A percentile compares a stretch with the other conserved stretches of the same genome.
These are phyloP conservation scores for Drosophila suboccidentalis DNA, from an alignment of 2,888 invertebrate genomes.

Conservation along the genomic window DNA sequence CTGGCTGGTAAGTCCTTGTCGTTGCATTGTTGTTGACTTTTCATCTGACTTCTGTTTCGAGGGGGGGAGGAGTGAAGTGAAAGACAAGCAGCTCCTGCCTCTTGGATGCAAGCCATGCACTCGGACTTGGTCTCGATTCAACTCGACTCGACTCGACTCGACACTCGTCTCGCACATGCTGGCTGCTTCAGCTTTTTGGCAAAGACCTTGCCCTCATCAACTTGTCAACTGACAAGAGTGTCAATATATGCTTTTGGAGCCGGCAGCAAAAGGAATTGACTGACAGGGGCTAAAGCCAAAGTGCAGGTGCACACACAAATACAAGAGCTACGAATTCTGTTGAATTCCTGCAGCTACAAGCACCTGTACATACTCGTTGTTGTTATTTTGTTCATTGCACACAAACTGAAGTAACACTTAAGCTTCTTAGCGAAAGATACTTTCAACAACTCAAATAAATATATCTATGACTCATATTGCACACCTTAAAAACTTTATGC, in stretches of 20 bases:
- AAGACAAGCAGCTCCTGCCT: slow-evolving; percentile 11
- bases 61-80: slow-evolving; percentile 1
- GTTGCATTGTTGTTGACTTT: slow-evolving; percentile 63
- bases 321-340: background rate
- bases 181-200: slow-evolving; percentile 44
- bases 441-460: slow-evolving; percentile 33
- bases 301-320: slow-evolving; percentile 34
- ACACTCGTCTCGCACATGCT: background rate
- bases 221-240: slow-evolving; percentile 46
- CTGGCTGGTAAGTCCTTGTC: slow-evolving; percentile 42
- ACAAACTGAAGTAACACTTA: slow-evolving; percentile 16
- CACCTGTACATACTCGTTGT: slow-evolving; percentile 8
- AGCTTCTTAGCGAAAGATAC: slow-evolving; percentile 13
- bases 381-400: slow-evolving; percentile 23
- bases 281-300: slow-evolving; percentile 47
- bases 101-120: slow-evolving; percentile 8
- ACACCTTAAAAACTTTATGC: background rate
- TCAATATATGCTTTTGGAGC: slow-evolving; percentile 44
- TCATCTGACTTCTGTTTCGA: slow-evolving; percentile 41
- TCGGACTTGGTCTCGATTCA: slow-evolving; percentile 3
- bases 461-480: slow-evolving; percentile 5
- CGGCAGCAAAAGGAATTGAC: slow-evolving; percentile 32
- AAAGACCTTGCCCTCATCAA: slow-evolving; percentile 68
- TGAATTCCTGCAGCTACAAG: slow-evolving; percentile 12
- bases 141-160: background rate